phyloP scores from a whole-genome alignment of 1,140 invertebrate species.

The Drosophila repletoides region DNA sequence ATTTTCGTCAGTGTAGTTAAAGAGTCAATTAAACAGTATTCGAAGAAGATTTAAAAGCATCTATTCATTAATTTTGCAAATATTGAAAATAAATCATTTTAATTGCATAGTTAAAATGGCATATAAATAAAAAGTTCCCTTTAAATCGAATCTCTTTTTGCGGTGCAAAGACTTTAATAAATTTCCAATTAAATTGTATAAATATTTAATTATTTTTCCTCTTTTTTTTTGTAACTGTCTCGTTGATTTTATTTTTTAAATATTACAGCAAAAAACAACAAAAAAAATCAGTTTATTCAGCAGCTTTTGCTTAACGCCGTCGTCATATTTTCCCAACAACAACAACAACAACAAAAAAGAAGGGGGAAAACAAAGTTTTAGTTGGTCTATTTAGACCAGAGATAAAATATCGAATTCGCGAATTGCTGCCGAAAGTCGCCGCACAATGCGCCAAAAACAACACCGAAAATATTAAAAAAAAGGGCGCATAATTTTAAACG shows the following conservation, averaged over 20 bases:
- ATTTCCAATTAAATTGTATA: not conserved
- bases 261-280: constrained; percentile 41
- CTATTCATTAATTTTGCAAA: no score
- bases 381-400: constrained; percentile 32
- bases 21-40: no score
- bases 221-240: not conserved
- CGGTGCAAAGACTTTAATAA: no score
- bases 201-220: constrained; percentile 8
- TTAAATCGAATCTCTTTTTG: no score
- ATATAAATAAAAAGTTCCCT: no score
- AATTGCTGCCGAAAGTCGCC: constrained; percentile 29
- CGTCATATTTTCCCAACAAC: constrained; percentile 52
- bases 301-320: constrained; percentile 68
- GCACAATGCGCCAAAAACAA: constrained; percentile 22
- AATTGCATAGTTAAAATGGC: no score
- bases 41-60: no score
- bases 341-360: constrained; percentile 15
- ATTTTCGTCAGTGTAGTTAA: no score
- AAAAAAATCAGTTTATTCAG: no score
- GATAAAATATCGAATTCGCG: constrained; percentile 59
- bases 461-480: constrained; percentile 23
- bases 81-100: no score
- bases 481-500: constrained; percentile 73
- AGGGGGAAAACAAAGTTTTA: constrained; percentile 29
- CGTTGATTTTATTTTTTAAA: constrained; percentile 5